Evolutionary conservation across 2,888 invertebrate species (phyloP).

Genomic region (Phyllotreta striolata): DNA sequence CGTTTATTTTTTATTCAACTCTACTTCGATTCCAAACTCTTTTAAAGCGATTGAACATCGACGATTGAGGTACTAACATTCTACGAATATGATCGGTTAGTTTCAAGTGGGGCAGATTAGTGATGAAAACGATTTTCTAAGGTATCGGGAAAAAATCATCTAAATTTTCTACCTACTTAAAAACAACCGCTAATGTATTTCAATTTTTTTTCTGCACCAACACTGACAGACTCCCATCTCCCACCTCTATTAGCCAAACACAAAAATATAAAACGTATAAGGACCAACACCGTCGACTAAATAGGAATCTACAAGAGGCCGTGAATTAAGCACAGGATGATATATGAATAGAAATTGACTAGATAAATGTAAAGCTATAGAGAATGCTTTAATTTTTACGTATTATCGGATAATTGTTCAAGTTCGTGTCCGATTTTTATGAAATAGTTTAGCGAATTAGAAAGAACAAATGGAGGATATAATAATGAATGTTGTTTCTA

Average conservation of each 20-base stretch:
- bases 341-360: constrained; percentile 33
- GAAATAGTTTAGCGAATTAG: no score
- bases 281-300: constrained; percentile 40
- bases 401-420: no score
- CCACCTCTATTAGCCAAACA: constrained; percentile 21
- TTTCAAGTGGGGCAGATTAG: no score
- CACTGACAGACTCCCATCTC: constrained; percentile 13
- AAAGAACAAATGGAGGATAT: no score
- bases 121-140: no score
- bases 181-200: neutral
- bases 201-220: constrained; percentile 1
- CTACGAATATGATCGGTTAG: no score
- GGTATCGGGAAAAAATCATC: neutral
- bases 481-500: no score
- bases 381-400: constrained; percentile 20
- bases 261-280: constrained; percentile 2
- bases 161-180: constrained; percentile 7
- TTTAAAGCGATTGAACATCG: no score
- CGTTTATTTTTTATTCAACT: no score
- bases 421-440: no score
- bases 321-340: constrained; percentile 38
- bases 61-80: no score
- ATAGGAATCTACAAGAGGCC: constrained; percentile 30
- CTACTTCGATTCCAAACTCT: no score
- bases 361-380: constrained; percentile 29